Conservation (phyloP, 1,140 invertebrate genomes). For the Cherax destructor region DNA sequence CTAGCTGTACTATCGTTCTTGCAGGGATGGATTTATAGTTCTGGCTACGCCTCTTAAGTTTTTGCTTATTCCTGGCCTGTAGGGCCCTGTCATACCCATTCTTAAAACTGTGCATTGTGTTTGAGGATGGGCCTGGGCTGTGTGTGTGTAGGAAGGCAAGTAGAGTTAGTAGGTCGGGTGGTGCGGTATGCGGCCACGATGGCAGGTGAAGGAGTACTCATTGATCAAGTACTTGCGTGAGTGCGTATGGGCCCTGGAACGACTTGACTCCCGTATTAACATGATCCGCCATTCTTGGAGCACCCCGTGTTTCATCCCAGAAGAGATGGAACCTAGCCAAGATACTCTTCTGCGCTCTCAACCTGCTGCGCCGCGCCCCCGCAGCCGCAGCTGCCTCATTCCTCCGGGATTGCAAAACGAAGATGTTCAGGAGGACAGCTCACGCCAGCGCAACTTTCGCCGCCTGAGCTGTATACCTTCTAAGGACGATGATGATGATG, state of each 20-base stretch:
- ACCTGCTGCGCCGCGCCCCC: not conserved
- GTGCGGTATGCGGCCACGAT: slow-evolving; percentile 33
- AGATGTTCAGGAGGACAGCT: not conserved
- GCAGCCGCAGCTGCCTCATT: slow-evolving; percentile 33
- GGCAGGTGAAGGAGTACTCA: slow-evolving; percentile 44
- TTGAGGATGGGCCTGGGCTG: not conserved
- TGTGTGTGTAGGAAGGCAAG: not conserved
- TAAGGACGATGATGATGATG: slow-evolving; percentile 52
- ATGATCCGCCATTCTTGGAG: slow-evolving; percentile 56
- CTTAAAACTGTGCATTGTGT: not conserved
- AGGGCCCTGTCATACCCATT: too few relatives aligned
- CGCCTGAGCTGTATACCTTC: slow-evolving; percentile 56
- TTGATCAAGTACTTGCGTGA: slow-evolving; percentile 57
- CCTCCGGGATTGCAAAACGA: not conserved
- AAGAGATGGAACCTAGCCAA: slow-evolving; percentile 26
- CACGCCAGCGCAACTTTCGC: not conserved
- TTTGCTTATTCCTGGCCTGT: too few relatives aligned
- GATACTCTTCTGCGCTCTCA: not conserved
- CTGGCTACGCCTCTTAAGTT: too few relatives aligned
- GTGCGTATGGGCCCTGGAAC: slow-evolving; percentile 53
- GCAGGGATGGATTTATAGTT: too few relatives aligned
- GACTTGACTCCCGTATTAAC: slow-evolving; percentile 42
- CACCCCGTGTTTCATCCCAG: slow-evolving; percentile 49
- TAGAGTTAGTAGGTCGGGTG: not conserved
- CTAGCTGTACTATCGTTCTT: too few relatives aligned